These are phyloP conservation scores for Idaea biselata DNA, from an alignment of 2,888 invertebrate species.

Conservation along the genomic window DNA sequence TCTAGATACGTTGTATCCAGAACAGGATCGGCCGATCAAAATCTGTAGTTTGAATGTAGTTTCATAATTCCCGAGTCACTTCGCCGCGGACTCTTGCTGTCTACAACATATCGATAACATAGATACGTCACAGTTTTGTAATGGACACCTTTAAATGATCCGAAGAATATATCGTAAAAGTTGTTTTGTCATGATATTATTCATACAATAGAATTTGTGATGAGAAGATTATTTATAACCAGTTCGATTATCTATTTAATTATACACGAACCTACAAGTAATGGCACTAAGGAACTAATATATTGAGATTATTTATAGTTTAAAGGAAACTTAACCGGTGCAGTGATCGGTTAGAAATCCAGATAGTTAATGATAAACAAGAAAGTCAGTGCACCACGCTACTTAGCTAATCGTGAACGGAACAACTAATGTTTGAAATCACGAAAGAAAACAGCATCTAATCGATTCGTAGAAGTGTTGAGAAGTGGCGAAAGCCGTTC, in stretches of 20 bases:
- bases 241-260: neutral
- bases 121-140: constrained; percentile 30
- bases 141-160: constrained; percentile 19
- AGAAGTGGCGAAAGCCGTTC: constrained; percentile 76
- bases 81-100: constrained; percentile 46
- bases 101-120: constrained; percentile 47
- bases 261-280: neutral
- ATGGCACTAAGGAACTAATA: neutral
- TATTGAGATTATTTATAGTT: too few relatives aligned
- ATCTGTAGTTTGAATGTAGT: neutral
- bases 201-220: neutral
- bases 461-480: constrained; percentile 78
- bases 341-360: neutral
- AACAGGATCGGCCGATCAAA: neutral
- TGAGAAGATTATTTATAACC: neutral
- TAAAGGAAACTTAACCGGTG: too few relatives aligned
- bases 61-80: constrained; percentile 75
- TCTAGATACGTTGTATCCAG: too few relatives aligned
- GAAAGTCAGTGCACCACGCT: neutral
- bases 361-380: neutral
- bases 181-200: constrained; percentile 9
- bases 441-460: constrained; percentile 61
- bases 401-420: constrained; percentile 22
- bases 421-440: constrained; percentile 48
- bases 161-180: constrained; percentile 20